These are phyloP conservation scores for Apamea crenata DNA, from an alignment of 2,888 invertebrate genomes.

Conservation along the genomic window DNA sequence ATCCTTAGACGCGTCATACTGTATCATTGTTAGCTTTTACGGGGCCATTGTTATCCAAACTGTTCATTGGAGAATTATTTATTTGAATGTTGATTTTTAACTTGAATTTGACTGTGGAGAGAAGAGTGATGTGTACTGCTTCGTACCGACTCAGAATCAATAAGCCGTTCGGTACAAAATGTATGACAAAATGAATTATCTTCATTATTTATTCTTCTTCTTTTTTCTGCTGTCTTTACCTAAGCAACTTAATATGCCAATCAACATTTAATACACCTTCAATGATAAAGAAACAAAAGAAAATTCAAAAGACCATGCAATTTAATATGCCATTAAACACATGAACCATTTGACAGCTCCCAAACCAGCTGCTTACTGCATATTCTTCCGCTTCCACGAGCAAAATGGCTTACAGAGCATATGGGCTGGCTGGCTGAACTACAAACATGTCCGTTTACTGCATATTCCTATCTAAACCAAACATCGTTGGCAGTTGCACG, in stretches of 20 bases:
- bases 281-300: background rate
- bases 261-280: background rate
- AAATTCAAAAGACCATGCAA: conserved; percentile 5
- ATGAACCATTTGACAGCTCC: conserved; percentile 8
- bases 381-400: conserved; percentile 49
- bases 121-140: background rate
- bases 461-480: conserved; percentile 53
- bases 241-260: conserved; percentile 2
- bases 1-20: conserved; percentile 42
- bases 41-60: conserved; percentile 50
- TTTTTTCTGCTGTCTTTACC: too few relatives aligned
- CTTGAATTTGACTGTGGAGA: background rate
- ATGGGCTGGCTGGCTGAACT: conserved; percentile 20
- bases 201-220: too few relatives aligned
- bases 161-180: background rate
- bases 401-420: conserved; percentile 52
- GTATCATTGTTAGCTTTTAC: conserved; percentile 51
- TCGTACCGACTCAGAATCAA: background rate
- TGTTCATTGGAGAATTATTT: conserved; percentile 19
- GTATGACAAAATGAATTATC: too few relatives aligned
- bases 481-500: conserved; percentile 56
- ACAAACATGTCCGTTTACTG: conserved; percentile 39
- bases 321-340: conserved; percentile 17
- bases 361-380: conserved; percentile 36
- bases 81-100: conserved; percentile 8